These are phyloP conservation scores for Limenitis camilla DNA, from an alignment of 2,888 invertebrate species.

Conservation along the genomic window DNA sequence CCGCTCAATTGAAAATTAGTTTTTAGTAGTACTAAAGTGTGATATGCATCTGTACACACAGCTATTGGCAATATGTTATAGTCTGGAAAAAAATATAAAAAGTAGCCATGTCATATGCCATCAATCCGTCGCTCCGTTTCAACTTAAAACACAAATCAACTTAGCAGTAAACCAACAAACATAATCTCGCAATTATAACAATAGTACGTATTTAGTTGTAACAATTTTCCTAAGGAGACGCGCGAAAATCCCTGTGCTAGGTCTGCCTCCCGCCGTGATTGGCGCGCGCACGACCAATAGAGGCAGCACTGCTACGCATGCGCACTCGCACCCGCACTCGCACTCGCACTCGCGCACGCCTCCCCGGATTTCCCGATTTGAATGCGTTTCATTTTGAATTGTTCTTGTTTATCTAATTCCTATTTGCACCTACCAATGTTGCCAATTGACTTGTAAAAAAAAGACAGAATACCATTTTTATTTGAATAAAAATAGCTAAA, in stretches of 20 bases:
- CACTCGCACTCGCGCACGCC: conserved; percentile 53
- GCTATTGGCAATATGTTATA: background rate
- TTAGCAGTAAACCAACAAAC: background rate
- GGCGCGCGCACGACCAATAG: conserved; percentile 57
- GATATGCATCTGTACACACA: too few relatives aligned
- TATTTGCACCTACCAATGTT: background rate
- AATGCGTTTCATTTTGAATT: conserved; percentile 31
- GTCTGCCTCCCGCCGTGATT: conserved; percentile 54
- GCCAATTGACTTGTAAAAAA: too few relatives aligned
- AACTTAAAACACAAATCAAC: too few relatives aligned
- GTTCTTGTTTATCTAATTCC: background rate
- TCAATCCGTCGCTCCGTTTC: too few relatives aligned
- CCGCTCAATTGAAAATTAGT: too few relatives aligned
- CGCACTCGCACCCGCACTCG: conserved; percentile 29
- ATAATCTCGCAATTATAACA: background rate
- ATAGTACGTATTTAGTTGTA: background rate
- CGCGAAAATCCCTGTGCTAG: conserved; percentile 54
- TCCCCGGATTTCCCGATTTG: conserved; percentile 63
- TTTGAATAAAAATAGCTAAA: too few relatives aligned
- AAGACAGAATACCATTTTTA: too few relatives aligned
- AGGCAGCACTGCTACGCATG: conserved; percentile 42
- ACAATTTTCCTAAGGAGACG: conserved; percentile 27
- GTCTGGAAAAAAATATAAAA: background rate
- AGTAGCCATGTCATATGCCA: too few relatives aligned
- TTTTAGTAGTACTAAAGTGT: too few relatives aligned